Evolutionary conservation across 2,113 vertebrate genomes (phyloP).

Genomic region (Accipiter cooperii): DNA sequence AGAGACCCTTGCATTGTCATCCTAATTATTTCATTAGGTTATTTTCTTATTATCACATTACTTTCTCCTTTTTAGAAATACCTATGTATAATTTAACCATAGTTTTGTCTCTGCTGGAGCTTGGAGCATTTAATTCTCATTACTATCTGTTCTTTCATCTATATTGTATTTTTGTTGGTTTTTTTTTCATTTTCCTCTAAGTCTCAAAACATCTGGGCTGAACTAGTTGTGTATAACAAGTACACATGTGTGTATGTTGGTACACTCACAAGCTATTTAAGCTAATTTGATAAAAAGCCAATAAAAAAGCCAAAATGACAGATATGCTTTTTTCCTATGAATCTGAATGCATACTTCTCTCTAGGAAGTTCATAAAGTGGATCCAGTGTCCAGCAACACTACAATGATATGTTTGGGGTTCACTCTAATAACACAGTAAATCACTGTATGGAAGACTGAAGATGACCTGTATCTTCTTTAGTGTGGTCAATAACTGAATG

Average conservation of each 20-base stretch:
- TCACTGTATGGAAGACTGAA: background rate
- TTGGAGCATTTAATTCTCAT: background rate
- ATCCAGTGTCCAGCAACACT: background rate
- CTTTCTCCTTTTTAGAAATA: background rate
- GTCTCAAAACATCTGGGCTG: background rate
- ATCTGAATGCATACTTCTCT: background rate
- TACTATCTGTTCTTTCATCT: background rate
- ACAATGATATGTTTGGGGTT: background rate
- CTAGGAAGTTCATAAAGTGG: background rate
- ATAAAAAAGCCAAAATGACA: accelerated
- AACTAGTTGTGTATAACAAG: background rate
- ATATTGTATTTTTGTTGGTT: background rate
- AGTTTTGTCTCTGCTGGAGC: background rate
- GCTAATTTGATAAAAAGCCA: background rate
- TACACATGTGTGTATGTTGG: accelerated
- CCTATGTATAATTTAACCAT: background rate
- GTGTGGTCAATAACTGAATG: background rate
- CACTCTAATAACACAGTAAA: background rate
- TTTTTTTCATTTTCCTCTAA: background rate
- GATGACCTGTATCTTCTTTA: background rate
- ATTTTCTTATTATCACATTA: background rate
- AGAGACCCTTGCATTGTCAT: background rate
- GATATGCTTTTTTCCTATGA: background rate
- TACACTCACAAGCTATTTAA: background rate
- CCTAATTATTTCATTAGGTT: background rate